Evolutionary conservation across 2,113 vertebrate genomes (phyloP), one percentile per base, ranked within the genome.

Genomic region (Siphamia tubifer): DNA sequence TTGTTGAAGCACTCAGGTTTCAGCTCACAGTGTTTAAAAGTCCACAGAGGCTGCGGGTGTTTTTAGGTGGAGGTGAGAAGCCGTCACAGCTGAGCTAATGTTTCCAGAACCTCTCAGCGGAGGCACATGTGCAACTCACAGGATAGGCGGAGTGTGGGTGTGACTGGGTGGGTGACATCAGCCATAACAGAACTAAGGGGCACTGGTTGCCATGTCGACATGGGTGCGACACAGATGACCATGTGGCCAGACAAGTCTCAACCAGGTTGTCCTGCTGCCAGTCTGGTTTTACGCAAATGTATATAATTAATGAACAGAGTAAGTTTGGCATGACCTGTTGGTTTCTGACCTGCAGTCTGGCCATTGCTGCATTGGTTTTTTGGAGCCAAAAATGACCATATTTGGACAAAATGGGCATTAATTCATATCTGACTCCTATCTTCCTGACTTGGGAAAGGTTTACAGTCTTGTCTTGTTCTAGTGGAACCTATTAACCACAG

Each of bases 31-130:
- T 8, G 43, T 60, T 71, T 48, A 58, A 52, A 1, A 1, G 45
- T 54, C 65, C 54, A 3, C 40, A 5, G 69, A 49, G 81, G 66
- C 68, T 20, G 25, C 4, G 0, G 27, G 20, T 57, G 71, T 69
- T 82, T 82, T 21, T 24, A 36, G 35, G 67, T 47, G 1, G 49
- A 75, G 64, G 75, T 48, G 56, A 51, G 68, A 44, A 24, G 16
- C 30, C 1, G 57, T 48, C 17, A 31, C 58, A 31, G 70, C 61
- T 86, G 82, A 82, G 66, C 68, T 74, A 63, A 80, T 80, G 83
- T 87, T 83, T 81, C 74, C 75, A 74, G 57, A 10, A 36, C 32
- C 4, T 51, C 40, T 53, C 68, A 51, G 58, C 16, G 15, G 36
- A 12, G 13, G 10, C 11, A 38, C 8, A 8, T 11, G 8, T 24